Evolutionary conservation across 2,113 vertebrate species (phyloP).

Genomic region (Acrocephalus arundinaceus): DNA sequence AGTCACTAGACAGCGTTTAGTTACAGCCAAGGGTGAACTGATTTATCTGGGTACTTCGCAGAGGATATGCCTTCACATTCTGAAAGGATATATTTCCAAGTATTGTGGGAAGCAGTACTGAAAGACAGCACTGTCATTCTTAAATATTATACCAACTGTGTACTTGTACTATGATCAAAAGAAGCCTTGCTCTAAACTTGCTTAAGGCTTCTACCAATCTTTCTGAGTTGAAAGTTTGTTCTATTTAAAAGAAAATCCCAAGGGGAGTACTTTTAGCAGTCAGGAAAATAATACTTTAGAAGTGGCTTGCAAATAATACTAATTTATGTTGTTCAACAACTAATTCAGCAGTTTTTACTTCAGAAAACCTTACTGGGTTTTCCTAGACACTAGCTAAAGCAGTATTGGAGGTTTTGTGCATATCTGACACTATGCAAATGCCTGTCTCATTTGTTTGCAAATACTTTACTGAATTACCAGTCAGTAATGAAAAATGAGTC

Average conservation of each 20-base stretch:
- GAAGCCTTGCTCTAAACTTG: neutral
- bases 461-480: neutral
- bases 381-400: neutral
- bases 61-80: constrained; percentile 63
- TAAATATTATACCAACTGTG: constrained; percentile 4
- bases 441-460: neutral
- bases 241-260: neutral
- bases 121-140: constrained; percentile 67
- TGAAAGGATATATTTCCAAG: constrained; percentile 65
- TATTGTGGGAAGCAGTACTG: constrained; percentile 52
- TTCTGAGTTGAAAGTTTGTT: neutral
- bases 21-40: constrained; percentile 78
- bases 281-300: neutral
- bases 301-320: neutral
- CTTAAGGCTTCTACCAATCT: neutral
- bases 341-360: neutral
- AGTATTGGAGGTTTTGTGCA: neutral
- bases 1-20: constrained; percentile 77
- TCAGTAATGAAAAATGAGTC: neutral
- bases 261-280: neutral
- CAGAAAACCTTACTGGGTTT: neutral
- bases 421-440: neutral
- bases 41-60: constrained; percentile 73
- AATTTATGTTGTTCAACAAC: neutral
- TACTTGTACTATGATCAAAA: constrained; percentile 7